A percentile compares a stretch with the other conserved stretches of the same genome.
Conservation (phyloP, 2,888 invertebrate genomes). For the Argyresthia albistria region DNA sequence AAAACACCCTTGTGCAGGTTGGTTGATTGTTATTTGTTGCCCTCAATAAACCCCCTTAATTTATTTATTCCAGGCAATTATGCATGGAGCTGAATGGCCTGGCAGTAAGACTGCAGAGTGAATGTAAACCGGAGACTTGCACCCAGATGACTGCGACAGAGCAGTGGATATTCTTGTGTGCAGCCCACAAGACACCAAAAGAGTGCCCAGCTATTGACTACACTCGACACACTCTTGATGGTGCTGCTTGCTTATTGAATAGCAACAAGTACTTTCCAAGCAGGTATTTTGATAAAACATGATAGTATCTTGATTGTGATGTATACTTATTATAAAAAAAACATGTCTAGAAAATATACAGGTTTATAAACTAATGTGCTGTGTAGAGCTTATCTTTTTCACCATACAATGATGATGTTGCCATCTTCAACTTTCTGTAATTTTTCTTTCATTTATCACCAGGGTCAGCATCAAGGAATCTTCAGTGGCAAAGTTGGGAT, state of each 20-base stretch:
- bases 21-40: no score
- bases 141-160: slow-evolving; percentile 99
- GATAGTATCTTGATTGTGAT: no score
- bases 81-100: slow-evolving; percentile 99
- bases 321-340: no score
- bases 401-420: no score
- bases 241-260: slow-evolving; percentile 98
- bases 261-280: slow-evolving; percentile 99
- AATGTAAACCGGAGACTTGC: slow-evolving; percentile 97
- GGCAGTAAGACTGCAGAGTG: slow-evolving; percentile 94
- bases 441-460: slow-evolving; percentile 12
- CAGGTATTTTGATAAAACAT: slow-evolving; percentile 79
- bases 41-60: not conserved
- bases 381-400: no score
- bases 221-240: slow-evolving; percentile 98
- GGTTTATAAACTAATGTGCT: no score
- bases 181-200: slow-evolving; percentile 99
- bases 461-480: slow-evolving; percentile 99
- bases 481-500: slow-evolving; percentile 97
- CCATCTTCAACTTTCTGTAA: no score
- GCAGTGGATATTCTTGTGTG: slow-evolving; percentile 99
- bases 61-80: slow-evolving; percentile 85
- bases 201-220: slow-evolving; percentile 99
- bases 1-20: no score
- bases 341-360: no score